Evolutionary conservation across 2,888 invertebrate species (phyloP).

Genomic region (Thyatira batis): DNA sequence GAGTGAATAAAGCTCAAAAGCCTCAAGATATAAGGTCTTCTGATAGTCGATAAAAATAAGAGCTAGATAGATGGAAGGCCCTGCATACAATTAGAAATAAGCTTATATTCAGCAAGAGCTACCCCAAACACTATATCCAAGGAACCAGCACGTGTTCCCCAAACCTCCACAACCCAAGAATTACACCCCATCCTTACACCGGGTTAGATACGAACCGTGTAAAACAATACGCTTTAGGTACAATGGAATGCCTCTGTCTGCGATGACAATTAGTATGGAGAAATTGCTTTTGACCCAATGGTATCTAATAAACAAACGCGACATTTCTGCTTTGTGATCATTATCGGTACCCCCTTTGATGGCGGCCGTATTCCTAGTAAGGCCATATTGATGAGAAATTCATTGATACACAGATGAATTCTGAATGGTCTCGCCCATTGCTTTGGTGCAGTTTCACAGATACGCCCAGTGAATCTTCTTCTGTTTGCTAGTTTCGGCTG

Average conservation of each 20-base stretch:
- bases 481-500: too few species aligned
- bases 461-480: too few species aligned
- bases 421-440: neutral
- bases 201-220: constrained; percentile 48
- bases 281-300: constrained; percentile 58
- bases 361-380: neutral
- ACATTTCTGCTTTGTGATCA: neutral
- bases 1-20: too few species aligned
- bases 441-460: neutral
- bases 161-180: constrained; percentile 3
- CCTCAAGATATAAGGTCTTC: too few species aligned
- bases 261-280: constrained; percentile 61
- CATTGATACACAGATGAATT: neutral
- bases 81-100: too few species aligned
- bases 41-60: too few species aligned
- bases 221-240: constrained; percentile 70
- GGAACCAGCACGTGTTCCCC: neutral
- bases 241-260: constrained; percentile 57
- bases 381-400: neutral
- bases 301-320: constrained; percentile 36
- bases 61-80: too few species aligned
- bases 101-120: too few species aligned
- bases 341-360: neutral
- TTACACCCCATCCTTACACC: constrained; percentile 24
- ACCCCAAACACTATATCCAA: too few species aligned